Evolutionary conservation across 2,797 vertebrate species (phyloP).

Genomic region (Lithobates pipiens): DNA sequence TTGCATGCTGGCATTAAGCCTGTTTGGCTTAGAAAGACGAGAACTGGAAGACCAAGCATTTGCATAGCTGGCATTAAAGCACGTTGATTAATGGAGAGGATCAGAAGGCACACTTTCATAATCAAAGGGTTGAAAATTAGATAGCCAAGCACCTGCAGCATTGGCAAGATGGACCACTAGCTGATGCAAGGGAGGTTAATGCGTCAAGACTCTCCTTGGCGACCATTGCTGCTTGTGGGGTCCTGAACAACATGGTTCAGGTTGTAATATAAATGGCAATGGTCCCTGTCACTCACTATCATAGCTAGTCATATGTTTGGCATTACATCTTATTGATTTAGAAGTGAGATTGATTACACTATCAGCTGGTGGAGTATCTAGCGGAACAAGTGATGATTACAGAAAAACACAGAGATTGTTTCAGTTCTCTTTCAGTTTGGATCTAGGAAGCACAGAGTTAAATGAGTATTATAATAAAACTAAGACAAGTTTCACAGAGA

Average conservation of each 20-base stretch:
- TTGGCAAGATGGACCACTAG: conserved; percentile 36
- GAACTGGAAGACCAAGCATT: conserved; percentile 60
- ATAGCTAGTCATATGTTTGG: conserved; percentile 60
- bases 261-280: conserved; percentile 54
- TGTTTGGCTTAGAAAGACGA: conserved; percentile 59
- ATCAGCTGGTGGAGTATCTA: conserved; percentile 43
- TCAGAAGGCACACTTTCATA: conserved; percentile 61
- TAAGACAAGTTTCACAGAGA: neutral
- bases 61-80: conserved; percentile 61
- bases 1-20: conserved; percentile 47
- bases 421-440: neutral
- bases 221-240: conserved; percentile 41
- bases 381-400: conserved; percentile 26
- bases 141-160: conserved; percentile 61
- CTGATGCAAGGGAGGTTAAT: conserved; percentile 55
- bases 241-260: conserved; percentile 53
- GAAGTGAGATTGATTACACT: conserved; percentile 57
- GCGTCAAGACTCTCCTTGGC: conserved; percentile 45
- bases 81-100: conserved; percentile 61
- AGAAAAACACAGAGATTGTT: conserved; percentile 42
- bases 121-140: conserved; percentile 63
- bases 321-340: conserved; percentile 58
- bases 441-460: neutral
- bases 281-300: conserved; percentile 46
- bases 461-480: neutral